These are phyloP conservation scores for Apomyelois bistriatella DNA, from an alignment of 2,888 invertebrate species.

Conservation along the genomic window DNA sequence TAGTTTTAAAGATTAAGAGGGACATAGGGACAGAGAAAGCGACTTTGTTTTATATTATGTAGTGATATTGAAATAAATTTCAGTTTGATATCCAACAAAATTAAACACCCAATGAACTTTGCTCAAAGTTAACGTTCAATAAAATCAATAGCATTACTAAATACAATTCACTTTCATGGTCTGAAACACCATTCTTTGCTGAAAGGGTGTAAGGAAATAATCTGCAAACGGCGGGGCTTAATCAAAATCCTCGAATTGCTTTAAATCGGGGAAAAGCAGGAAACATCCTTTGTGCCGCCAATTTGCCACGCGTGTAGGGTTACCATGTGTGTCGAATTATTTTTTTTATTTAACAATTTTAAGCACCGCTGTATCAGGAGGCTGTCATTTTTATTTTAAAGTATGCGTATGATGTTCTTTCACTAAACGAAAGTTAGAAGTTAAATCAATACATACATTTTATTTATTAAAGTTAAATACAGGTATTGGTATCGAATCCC, in stretches of 20 bases:
- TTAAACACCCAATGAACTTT: not conserved
- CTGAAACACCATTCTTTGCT: constrained; percentile 78
- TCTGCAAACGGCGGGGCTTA: constrained; percentile 51
- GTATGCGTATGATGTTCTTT: too few relatives aligned
- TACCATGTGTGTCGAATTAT: constrained; percentile 27
- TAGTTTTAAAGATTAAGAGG: too few relatives aligned
- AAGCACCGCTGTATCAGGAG: too few relatives aligned
- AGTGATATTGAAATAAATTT: too few relatives aligned
- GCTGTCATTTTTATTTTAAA: too few relatives aligned
- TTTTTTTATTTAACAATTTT: not conserved
- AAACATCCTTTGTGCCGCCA: constrained; percentile 77
- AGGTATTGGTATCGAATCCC: too few relatives aligned
- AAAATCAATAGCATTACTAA: constrained; percentile 73
- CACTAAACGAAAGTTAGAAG: too few relatives aligned
- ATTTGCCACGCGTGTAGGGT: constrained; percentile 75
- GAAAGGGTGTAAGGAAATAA: constrained; percentile 50
- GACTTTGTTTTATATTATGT: too few relatives aligned
- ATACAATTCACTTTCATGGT: constrained; percentile 77
- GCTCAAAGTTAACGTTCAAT: constrained; percentile 29
- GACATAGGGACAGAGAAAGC: too few relatives aligned
- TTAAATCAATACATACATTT: too few relatives aligned
- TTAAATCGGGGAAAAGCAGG: constrained; percentile 79
- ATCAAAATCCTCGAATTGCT: constrained; percentile 79
- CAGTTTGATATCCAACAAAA: too few relatives aligned
- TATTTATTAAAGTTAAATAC: too few relatives aligned